phyloP scores from a whole-genome alignment of 2,113 vertebrate species.

The Lophochroa leadbeateri region DNA sequence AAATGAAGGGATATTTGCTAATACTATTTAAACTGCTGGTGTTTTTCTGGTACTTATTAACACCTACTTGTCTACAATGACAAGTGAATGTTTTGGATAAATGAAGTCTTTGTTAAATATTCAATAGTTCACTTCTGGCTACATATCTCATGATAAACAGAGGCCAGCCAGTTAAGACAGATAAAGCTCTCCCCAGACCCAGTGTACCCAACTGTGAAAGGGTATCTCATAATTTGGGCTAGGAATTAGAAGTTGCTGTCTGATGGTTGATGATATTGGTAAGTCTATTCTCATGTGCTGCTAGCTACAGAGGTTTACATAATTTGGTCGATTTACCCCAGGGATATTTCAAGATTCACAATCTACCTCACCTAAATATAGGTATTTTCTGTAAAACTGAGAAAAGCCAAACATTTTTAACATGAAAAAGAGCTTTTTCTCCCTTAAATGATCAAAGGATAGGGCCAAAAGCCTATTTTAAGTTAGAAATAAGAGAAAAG shows the following conservation, averaged over 20 bases:
- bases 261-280: neutral
- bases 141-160: neutral
- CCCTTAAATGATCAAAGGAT: neutral
- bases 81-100: neutral
- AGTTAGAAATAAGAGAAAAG: neutral
- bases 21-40: slow-evolving; percentile 15
- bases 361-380: neutral
- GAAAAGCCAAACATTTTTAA: neutral
- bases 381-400: neutral
- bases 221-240: neutral
- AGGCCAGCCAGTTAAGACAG: neutral
- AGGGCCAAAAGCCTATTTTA: neutral
- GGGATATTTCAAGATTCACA: neutral
- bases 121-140: neutral
- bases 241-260: neutral
- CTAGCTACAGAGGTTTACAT: neutral
- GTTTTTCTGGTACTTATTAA: slow-evolving; percentile 48
- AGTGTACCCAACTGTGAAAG: neutral
- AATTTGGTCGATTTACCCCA: neutral
- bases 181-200: neutral
- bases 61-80: slow-evolving; percentile 33
- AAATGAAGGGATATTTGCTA: slow-evolving; percentile 12
- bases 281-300: neutral
- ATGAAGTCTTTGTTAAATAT: slow-evolving; percentile 15
- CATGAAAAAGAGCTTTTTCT: neutral